Base-by-base conservation (phyloP, 2,113 vertebrate genomes). In the Meleagris gallopavo region DNA sequence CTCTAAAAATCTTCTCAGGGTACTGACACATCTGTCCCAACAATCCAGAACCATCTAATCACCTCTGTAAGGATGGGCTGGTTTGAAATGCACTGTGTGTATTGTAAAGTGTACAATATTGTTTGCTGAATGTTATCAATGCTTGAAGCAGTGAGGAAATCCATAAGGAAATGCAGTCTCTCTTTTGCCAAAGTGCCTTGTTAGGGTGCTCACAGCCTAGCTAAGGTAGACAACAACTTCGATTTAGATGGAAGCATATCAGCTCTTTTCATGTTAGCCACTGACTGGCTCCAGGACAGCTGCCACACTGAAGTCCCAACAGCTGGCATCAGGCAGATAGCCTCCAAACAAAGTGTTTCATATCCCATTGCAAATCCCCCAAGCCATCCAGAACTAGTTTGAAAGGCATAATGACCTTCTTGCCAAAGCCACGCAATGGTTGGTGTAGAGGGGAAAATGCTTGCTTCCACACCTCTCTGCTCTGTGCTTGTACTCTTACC, bases 301-400 rank as follows among this genome's bases (percentile, higher is more conserved):
- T 3, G 11, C 75, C 60, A 32, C 3, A 2, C 32, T 50, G 11
- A 73, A 92, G 81, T 78, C 77, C 61, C 8, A 2, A 80, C 80
- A 90, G 87, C 50, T 78, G 54, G 82, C 0, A 6, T 50, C 34
- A 72, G 86, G 86, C 83, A 92, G 85, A 83, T 88, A 89, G 71
- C 78, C 75, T 88, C 74, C 0, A 0, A 96, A 79, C 8, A 13
- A 97, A 95, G 95, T 95, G 94, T 97, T 97, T 96, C 96, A 97
- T 97, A 96, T 95, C 93, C 95, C 96, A 97, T 21, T 0, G 1
- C 85, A 96, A 95, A 97, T 89, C 93, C 91, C 90, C 34, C 1
- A 65, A 97, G 94, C 80, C 85, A 84, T 76, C 91, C 91, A 4
- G 1, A 94, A 1, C 43, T 38, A 79, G 82, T 30, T 73, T 95